phyloP scores from a whole-genome alignment of 2,113 vertebrate genomes.

The Lycocorax pyrrhopterus region DNA sequence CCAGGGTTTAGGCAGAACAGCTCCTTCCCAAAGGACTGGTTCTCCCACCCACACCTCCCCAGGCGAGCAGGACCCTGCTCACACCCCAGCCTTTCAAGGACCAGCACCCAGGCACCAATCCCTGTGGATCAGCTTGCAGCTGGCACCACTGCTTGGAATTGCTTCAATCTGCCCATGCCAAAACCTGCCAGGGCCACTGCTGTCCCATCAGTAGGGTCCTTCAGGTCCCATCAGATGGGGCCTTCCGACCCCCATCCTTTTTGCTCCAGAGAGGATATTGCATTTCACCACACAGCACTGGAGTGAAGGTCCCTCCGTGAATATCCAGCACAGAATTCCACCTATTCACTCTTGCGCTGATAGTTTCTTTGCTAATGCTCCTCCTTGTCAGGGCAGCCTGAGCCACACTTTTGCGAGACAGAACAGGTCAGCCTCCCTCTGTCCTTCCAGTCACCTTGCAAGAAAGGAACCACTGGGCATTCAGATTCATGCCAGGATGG shows the following conservation, averaged over 20 bases:
- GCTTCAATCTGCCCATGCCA: background rate
- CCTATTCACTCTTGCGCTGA: background rate
- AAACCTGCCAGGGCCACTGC: background rate
- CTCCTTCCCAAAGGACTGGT: background rate
- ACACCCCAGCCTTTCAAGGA: background rate
- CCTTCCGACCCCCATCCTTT: fast-evolving
- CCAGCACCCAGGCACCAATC: background rate
- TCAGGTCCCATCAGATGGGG: background rate
- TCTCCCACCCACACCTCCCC: background rate
- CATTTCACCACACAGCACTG: background rate
- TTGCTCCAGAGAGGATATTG: background rate
- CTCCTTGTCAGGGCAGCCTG: background rate
- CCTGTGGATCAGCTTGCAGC: fast-evolving
- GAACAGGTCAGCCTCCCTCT: background rate
- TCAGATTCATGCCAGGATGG: background rate
- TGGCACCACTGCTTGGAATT: background rate
- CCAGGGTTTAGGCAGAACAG: background rate
- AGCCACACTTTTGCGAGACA: background rate
- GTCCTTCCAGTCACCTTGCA: background rate
- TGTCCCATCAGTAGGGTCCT: background rate
- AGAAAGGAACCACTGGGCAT: background rate
- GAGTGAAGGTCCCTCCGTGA: fast-evolving
- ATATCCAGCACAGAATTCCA: background rate
- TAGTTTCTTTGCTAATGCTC: background rate
- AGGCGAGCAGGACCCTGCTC: fast-evolving